A percentile compares a stretch with the other conserved stretches of the same genome.
Conservation (phyloP, 2,113 vertebrate species). For the Lamprologus lemairii region DNA sequence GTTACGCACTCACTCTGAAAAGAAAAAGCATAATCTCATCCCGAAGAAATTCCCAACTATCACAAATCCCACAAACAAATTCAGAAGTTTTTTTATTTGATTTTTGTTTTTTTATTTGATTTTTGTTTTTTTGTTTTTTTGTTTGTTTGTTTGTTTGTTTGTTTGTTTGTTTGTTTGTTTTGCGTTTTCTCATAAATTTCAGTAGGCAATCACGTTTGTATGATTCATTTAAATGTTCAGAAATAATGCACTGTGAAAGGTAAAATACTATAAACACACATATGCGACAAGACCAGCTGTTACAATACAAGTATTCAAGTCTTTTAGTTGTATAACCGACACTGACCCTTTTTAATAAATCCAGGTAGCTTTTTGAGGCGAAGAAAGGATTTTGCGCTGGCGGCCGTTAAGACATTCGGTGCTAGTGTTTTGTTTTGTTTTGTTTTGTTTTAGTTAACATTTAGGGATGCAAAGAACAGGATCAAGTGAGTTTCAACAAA, state of each 20-base stretch:
- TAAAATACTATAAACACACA: neutral
- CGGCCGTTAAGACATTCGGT: neutral
- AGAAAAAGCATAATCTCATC: neutral
- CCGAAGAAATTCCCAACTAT: neutral
- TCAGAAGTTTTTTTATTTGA: neutral
- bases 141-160: neutral
- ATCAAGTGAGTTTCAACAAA: neutral
- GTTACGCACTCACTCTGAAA: neutral
- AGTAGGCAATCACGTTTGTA: neutral
- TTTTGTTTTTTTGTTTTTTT: accelerated
- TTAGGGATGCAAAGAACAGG: neutral
- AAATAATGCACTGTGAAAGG: neutral
- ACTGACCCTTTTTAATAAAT: neutral
- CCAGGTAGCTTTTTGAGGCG: neutral
- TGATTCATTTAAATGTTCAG: neutral
- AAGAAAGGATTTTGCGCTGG: neutral
- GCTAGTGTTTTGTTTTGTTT: neutral
- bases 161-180: neutral
- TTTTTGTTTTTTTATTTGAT: accelerated
- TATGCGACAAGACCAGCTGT: neutral
- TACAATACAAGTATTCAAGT: neutral
- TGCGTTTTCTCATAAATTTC: neutral
- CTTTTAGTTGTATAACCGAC: neutral
- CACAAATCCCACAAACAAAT: neutral
- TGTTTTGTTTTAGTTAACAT: neutral